Evolutionary conservation across 2,113 vertebrate genomes (phyloP), one percentile per base, ranked within the genome.

Genomic region (Chaetorhynchus papuensis): DNA sequence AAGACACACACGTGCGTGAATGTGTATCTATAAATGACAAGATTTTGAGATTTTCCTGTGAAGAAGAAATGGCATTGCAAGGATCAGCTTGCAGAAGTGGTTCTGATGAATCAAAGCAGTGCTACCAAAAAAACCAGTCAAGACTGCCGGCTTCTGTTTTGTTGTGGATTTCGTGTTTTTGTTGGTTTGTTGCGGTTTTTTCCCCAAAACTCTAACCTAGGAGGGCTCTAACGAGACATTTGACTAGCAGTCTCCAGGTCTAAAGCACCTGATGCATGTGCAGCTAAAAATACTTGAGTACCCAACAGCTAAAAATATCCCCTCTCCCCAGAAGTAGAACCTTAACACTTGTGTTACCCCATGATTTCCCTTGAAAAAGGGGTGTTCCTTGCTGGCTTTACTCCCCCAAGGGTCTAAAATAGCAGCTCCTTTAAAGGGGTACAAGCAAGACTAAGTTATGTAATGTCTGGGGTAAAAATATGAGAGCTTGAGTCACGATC

Each of bases 1-100:
- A 69, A 69, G 21, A 68, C 13, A 64, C 2, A 31, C 6, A 7
- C 0, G 0, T 11, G 11, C 9, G 23, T 24, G 15, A 63, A 49
- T 0, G 3, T 21, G 26, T 21, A 26, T 9, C 5, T 37, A 47
- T 53, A 57, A 84, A 78, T 17, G 1, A 37, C 18, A 52, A 9
- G 12, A 47, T 42, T 84, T 47, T 47, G 13, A 44, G 47, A 52
- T 82, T 82, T 75, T 63, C 24, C 33, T n/a, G 7, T 6, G 18
- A 15, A 59, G 24, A 59, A 89, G 12, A 84, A 87, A 84, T 9
- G 5, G 11, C 4, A 26, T 35, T 47, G 42, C 31, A 61, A 42
- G 54, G 35, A 71, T 30, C 52, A 66, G 22, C 18, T 54, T 59
- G 42, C 12, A 93, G 50, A 65, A 81, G 35, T 14, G 28, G 16